These are phyloP conservation scores for Psophia crepitans DNA, from an alignment of 2,113 vertebrate species.

Conservation along the genomic window DNA sequence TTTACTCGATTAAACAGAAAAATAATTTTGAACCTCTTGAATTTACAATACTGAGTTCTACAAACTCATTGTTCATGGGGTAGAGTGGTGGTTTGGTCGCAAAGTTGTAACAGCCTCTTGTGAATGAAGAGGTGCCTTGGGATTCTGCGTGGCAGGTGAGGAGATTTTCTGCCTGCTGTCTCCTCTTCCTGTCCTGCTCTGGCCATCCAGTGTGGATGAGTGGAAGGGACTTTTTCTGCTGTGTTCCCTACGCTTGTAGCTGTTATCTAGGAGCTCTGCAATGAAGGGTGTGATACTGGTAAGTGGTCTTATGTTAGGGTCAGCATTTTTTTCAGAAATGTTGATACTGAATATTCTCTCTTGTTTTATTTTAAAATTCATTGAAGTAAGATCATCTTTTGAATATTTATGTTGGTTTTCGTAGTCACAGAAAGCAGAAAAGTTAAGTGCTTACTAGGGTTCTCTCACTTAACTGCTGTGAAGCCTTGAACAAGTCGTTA, in stretches of 20 bases:
- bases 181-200: neutral
- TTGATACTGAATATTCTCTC: neutral
- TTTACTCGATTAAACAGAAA: neutral
- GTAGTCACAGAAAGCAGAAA: neutral
- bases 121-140: neutral
- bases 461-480: neutral
- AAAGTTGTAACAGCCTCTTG: neutral
- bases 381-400: accelerated
- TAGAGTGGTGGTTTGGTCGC: neutral
- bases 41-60: neutral
- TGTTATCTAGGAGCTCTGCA: neutral
- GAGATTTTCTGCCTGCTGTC: neutral
- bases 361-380: neutral
- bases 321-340: neutral
- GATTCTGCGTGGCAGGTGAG: neutral
- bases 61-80: accelerated
- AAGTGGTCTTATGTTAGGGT: neutral
- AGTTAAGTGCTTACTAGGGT: neutral
- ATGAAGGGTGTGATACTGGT: neutral
- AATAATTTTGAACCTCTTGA: accelerated
- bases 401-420: neutral
- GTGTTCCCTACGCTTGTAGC: neutral
- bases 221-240: neutral
- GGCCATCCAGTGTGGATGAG: neutral
- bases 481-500: neutral